phyloP scores from a whole-genome alignment of 2,888 invertebrate genomes.

The Catocala fraxini region DNA sequence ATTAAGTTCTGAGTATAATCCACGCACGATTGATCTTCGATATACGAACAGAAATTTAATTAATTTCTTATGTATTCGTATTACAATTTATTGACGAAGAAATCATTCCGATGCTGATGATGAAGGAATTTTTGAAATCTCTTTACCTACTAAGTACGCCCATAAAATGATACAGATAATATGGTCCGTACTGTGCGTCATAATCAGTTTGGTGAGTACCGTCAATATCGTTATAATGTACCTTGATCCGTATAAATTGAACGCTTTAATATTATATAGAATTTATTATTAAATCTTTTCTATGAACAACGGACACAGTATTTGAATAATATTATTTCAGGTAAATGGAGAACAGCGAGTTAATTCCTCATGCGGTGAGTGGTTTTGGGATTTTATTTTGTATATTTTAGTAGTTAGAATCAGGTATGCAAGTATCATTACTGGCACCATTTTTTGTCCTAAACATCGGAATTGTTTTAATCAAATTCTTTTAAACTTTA shows the following conservation, averaged over 20 bases:
- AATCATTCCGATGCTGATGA: constrained; percentile 60
- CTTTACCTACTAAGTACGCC: constrained; percentile 57
- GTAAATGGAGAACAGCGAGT: constrained; percentile 53
- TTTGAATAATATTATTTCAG: constrained; percentile 47
- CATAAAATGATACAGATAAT: constrained; percentile 74
- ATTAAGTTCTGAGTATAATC: constrained; percentile 46
- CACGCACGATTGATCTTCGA: constrained; percentile 58
- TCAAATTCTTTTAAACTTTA: too few relatives aligned
- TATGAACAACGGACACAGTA: background rate
- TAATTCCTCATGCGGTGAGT: constrained; percentile 71
- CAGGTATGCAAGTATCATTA: too few relatives aligned
- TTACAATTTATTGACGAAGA: constrained; percentile 62
- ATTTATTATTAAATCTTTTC: background rate
- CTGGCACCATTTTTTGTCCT: too few relatives aligned
- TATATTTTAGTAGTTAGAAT: too few relatives aligned
- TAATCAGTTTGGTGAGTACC: constrained; percentile 64
- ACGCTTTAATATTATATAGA: background rate
- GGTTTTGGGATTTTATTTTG: background rate
- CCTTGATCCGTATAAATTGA: constrained; percentile 12
- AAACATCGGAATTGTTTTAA: too few relatives aligned
- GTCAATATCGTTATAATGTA: constrained; percentile 13
- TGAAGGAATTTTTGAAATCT: constrained; percentile 56
- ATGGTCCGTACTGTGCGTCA: constrained; percentile 61
- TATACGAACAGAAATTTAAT: constrained; percentile 62
- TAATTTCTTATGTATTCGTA: constrained; percentile 58